These are phyloP conservation scores for Desmophyllum pertusum DNA, from an alignment of 92 coral and sea anemone genomes.

Conservation along the genomic window DNA sequence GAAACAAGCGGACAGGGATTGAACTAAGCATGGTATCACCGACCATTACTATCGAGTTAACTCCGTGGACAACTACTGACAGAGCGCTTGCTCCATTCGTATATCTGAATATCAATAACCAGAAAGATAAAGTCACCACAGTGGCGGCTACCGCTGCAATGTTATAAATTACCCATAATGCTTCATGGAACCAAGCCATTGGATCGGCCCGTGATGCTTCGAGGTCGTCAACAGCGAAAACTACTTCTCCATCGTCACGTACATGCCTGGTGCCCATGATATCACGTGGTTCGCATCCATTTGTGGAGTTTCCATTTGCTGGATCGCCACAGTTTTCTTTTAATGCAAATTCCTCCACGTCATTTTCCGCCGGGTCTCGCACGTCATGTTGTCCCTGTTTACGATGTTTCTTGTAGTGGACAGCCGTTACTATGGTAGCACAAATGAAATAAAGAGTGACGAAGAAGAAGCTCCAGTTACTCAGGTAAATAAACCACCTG, in stretches of 20 bases:
- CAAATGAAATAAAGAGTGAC: conserved; percentile 68
- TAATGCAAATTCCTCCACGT: not conserved
- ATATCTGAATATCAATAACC: conserved; percentile 49
- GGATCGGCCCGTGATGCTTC: conserved; percentile 31
- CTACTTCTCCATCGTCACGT: conserved; percentile 11
- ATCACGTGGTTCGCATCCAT: not conserved
- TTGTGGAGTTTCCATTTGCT: not conserved
- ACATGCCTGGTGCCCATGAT: not conserved
- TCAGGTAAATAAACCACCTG: conserved; percentile 89
- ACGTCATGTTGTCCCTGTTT: conserved; percentile 67
- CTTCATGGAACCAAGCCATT: conserved; percentile 79
- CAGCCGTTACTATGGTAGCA: conserved; percentile 60
- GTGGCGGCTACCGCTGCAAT: conserved; percentile 67
- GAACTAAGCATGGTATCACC: conserved; percentile 69
- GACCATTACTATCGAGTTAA: conserved; percentile 75
- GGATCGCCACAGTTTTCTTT: no score
- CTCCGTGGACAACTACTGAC: conserved; percentile 64
- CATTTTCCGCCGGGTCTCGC: conserved; percentile 26
- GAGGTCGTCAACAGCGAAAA: conserved; percentile 1
- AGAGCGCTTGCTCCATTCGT: conserved; percentile 61
- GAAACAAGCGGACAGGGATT: conserved; percentile 78
- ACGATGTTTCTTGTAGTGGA: conserved; percentile 65
- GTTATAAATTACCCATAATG: conserved; percentile 82
- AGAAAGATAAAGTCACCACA: conserved; percentile 62
- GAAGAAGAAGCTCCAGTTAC: conserved; percentile 85